phyloP scores from a whole-genome alignment of 2,113 vertebrate species.

The Tachycineta bicolor region DNA sequence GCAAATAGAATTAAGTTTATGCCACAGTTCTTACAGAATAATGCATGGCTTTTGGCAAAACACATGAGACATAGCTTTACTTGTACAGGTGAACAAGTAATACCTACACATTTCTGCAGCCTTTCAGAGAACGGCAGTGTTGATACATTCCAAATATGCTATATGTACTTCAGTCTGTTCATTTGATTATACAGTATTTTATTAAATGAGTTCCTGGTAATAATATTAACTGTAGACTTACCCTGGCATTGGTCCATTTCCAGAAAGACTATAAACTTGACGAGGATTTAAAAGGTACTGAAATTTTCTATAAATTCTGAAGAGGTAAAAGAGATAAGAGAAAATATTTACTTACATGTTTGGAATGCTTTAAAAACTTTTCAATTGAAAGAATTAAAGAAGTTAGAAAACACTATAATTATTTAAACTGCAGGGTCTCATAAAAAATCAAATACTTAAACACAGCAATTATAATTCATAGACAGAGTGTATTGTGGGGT shows the following conservation, averaged over 20 bases:
- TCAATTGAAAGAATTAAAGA: background rate
- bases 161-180: slow-evolving; percentile 1
- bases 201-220: slow-evolving; percentile 56
- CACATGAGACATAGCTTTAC: background rate
- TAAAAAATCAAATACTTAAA: background rate
- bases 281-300: slow-evolving; percentile 94
- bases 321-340: slow-evolving; percentile 26
- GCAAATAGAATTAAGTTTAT: background rate
- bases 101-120: background rate
- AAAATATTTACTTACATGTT: background rate
- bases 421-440: background rate
- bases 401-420: background rate
- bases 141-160: slow-evolving; percentile 22
- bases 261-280: slow-evolving; percentile 93
- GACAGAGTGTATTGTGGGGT: background rate
- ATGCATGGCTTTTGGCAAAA: background rate
- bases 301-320: slow-evolving; percentile 94
- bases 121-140: background rate
- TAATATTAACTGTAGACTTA: slow-evolving; percentile 74
- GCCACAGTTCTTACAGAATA: background rate
- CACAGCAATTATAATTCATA: background rate
- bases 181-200: slow-evolving; percentile 55
- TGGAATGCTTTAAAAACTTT: background rate
- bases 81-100: background rate
- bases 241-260: slow-evolving; percentile 91